Base-by-base conservation (phyloP, 2,113 vertebrate genomes). In the Gasterosteus nipponicus region DNA sequence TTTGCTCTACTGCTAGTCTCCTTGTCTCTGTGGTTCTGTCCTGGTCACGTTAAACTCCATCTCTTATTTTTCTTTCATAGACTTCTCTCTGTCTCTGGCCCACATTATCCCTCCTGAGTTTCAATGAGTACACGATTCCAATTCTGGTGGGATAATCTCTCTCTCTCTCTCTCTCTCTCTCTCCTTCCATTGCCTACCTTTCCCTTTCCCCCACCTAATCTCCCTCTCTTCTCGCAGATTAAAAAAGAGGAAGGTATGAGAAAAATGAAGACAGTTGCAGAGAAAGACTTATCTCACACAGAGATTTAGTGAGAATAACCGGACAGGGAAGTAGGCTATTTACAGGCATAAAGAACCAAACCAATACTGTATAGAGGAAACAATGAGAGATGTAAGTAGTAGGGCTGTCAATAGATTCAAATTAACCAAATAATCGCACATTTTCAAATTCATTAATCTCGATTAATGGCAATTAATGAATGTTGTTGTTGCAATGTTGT, bases 71-170 rank as follows among this genome's bases (percentile, higher is more conserved):
- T 38, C 57, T 57, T 73, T 73, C 39, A 47, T 79, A 54, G 54
- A 59, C 51, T 10, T 66, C 51, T 38, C 26, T 56, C 63, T 61
- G 33, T 35, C 56, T 59, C 15, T 29, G 15, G 73, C 68, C 18
- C 14, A n/a, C 15, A 46, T 77, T 44, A 62, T 86, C 64, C 78
- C 68, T 83, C 59, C 44, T 68, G 60, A 70, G 70, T 72, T 59
- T 72, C 69, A 73, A 10, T 72, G 73, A 71, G 72, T 77, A 81
- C 49, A 75, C 61, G 72, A 78, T 65, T 78, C 44, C 65, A 90
- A 89, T 87, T 90, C 89, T 85, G 53, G 41, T 3, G 18, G 39
- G 81, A 86, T 88, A 88, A 90, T 87, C 90, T 89, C 76, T 70
- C 41, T 56, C 46, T 82, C 69, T 57, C 12, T 57, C 26, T 59